phyloP scores from a whole-genome alignment of 1,140 invertebrate species.

The Archivesica marissinica region DNA sequence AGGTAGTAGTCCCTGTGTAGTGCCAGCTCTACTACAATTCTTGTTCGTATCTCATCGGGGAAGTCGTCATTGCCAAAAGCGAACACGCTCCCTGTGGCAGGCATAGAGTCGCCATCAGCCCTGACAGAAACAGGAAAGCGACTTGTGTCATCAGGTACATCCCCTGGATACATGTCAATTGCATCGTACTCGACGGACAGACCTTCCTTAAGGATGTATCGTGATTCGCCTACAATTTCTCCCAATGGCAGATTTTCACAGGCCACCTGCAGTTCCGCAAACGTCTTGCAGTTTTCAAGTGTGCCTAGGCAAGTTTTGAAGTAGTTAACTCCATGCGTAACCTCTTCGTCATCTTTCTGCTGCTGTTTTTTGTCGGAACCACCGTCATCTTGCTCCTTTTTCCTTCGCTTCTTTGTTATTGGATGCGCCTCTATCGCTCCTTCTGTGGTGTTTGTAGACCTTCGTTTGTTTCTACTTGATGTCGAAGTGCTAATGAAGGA shows the following conservation, averaged over 20 bases:
- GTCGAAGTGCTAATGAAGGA: too few relatives aligned
- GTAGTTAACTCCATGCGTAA: too few relatives aligned
- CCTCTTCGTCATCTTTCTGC: too few relatives aligned
- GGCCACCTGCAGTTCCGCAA: background rate
- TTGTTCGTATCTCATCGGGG: conserved; percentile 9
- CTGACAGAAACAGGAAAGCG: conserved; percentile 8
- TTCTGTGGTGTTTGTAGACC: too few relatives aligned
- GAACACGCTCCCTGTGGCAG: conserved; percentile 24
- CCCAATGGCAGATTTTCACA: background rate
- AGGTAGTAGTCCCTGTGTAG: conserved; percentile 6
- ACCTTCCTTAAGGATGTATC: too few relatives aligned
- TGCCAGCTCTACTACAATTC: conserved; percentile 16
- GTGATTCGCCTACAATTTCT: background rate
- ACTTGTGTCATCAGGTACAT: background rate
- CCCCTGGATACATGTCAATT: background rate
- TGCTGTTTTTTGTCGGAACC: too few relatives aligned
- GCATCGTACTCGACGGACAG: background rate
- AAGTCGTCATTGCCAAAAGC: background rate
- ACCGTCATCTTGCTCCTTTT: too few relatives aligned
- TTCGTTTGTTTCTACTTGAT: too few relatives aligned
- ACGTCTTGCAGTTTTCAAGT: background rate
- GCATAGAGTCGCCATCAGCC: conserved; percentile 35
- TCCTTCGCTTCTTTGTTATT: too few relatives aligned
- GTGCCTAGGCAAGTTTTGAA: too few relatives aligned
- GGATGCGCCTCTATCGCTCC: too few relatives aligned